Evolutionary conservation across 2,797 vertebrate genomes (phyloP).

Genomic region (Chelidonichthys spinosus): DNA sequence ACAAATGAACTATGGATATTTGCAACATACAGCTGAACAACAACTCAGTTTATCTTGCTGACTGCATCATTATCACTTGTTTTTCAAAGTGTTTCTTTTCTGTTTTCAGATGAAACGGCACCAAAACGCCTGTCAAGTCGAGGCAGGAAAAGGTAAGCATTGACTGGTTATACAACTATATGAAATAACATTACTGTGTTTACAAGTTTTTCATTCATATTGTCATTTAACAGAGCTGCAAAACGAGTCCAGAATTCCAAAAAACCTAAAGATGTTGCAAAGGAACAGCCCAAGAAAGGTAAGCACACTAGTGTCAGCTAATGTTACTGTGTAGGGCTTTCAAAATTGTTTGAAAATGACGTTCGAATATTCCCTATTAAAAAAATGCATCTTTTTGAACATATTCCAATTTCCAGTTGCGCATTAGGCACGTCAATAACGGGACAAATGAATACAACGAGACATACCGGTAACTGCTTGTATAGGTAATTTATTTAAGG

Average conservation of each 20-base stretch:
- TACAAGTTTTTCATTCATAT: constrained; percentile 19
- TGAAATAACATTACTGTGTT: neutral
- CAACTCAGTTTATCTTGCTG: neutral
- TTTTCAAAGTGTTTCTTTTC: constrained; percentile 1
- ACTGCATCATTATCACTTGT: neutral
- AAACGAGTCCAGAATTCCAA: constrained; percentile 76
- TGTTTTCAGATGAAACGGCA: constrained; percentile 75
- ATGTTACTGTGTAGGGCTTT: neutral
- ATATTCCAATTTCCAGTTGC: too few species aligned
- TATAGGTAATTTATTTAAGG: too few species aligned
- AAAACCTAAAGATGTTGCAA: constrained; percentile 55
- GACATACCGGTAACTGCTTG: too few species aligned
- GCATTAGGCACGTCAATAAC: too few species aligned
- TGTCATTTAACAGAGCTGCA: constrained; percentile 75
- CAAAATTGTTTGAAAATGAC: too few species aligned
- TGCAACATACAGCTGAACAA: neutral
- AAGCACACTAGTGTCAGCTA: constrained; percentile 11
- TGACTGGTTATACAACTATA: neutral
- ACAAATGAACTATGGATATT: neutral
- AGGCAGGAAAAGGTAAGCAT: constrained; percentile 88
- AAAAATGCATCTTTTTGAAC: too few species aligned
- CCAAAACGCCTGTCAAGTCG: constrained; percentile 90
- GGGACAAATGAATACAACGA: too few species aligned
- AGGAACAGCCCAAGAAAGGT: constrained; percentile 79
- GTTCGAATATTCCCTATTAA: too few species aligned